Conservation (phyloP, 2,797 vertebrate genomes). For the Odontamblyopus lacepedii region DNA sequence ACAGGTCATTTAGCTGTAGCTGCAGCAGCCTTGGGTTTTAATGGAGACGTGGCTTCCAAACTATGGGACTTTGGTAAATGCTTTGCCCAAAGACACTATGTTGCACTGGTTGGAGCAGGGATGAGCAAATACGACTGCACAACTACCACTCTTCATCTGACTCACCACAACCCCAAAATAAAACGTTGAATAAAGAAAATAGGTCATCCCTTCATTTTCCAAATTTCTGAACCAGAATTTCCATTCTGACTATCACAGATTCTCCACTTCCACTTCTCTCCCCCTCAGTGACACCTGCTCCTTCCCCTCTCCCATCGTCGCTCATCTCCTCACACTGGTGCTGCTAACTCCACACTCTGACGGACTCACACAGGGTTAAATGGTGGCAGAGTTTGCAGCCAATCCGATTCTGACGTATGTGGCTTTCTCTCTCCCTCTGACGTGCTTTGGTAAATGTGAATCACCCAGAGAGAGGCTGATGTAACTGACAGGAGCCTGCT, state of each 20-base stretch:
- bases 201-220: neutral
- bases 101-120: too few relatives aligned
- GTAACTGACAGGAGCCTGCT: neutral
- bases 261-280: neutral
- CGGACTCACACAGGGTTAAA: neutral
- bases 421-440: neutral
- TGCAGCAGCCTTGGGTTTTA: too few relatives aligned
- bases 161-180: too few relatives aligned
- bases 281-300: neutral
- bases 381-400: neutral
- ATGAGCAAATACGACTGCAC: too few relatives aligned
- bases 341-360: conserved; percentile 8
- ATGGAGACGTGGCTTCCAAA: too few relatives aligned
- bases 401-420: neutral
- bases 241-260: neutral
- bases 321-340: conserved; percentile 4
- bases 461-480: neutral
- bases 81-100: too few relatives aligned
- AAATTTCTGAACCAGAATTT: neutral
- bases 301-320: neutral
- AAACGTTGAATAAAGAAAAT: too few relatives aligned
- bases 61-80: too few relatives aligned
- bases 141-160: too few relatives aligned
- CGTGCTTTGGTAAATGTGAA: neutral
- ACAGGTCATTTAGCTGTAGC: too few relatives aligned